Evolutionary conservation across 2,888 invertebrate species (phyloP).

Genomic region (Zeuzera pyrina): DNA sequence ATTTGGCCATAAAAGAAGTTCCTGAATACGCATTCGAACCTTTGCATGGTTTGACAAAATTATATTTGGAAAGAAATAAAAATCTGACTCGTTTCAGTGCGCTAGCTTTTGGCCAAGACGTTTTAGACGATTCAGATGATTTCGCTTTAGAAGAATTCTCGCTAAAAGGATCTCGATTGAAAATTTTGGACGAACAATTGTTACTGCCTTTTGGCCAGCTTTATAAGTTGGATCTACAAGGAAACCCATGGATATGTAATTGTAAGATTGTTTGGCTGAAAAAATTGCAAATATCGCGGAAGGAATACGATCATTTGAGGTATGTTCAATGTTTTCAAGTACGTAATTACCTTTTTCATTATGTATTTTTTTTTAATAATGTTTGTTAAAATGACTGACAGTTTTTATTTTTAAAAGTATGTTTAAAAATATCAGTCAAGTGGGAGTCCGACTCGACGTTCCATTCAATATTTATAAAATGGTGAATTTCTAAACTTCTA

Average conservation of each 20-base stretch:
- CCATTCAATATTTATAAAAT: too few species aligned
- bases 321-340: too few species aligned
- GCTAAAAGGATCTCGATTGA: constrained; percentile 55
- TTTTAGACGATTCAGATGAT: constrained; percentile 47
- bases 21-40: constrained; percentile 71
- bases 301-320: constrained; percentile 58
- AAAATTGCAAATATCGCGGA: constrained; percentile 44
- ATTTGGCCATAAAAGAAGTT: constrained; percentile 66
- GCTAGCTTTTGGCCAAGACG: constrained; percentile 48
- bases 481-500: too few species aligned
- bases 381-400: too few species aligned
- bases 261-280: constrained; percentile 72
- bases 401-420: too few species aligned
- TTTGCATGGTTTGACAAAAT: constrained; percentile 56
- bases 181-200: constrained; percentile 44
- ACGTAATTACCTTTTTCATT: too few species aligned
- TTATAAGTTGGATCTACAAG: constrained; percentile 64
- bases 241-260: constrained; percentile 78
- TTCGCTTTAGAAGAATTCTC: constrained; percentile 58
- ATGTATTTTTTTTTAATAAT: too few species aligned
- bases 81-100: constrained; percentile 63
- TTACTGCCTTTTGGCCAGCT: constrained; percentile 57
- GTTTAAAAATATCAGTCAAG: too few species aligned
- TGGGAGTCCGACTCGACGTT: too few species aligned
- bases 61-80: constrained; percentile 71